Evolutionary conservation across 2,797 vertebrate genomes (phyloP).

Genomic region (Staurois parvus): DNA sequence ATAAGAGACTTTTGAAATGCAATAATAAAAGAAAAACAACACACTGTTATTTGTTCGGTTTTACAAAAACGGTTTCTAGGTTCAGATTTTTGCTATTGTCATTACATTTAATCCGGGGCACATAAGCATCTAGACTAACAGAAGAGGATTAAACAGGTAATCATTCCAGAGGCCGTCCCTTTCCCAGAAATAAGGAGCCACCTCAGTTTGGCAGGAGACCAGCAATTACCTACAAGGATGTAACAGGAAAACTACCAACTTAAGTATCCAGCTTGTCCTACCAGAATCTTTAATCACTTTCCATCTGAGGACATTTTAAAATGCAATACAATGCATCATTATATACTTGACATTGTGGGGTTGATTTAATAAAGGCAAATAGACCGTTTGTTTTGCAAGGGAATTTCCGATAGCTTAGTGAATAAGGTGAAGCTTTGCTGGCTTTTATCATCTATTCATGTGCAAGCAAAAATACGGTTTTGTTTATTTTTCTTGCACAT

Average conservation of each 20-base stretch:
- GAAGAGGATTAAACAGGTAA: neutral
- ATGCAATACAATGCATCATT: no score
- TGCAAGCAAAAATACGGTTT: no score
- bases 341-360: no score
- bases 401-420: no score
- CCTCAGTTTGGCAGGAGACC: slow-evolving; percentile 11
- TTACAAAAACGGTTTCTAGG: neutral
- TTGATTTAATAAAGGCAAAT: no score
- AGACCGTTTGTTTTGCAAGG: no score
- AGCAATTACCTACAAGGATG: neutral
- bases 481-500: no score
- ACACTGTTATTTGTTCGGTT: neutral
- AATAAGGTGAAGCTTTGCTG: no score
- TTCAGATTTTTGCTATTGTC: neutral
- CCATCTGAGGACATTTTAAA: no score
- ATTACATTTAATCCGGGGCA: no score
- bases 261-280: neutral
- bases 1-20: neutral
- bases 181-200: neutral
- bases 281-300: neutral
- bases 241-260: neutral
- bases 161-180: neutral
- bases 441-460: no score
- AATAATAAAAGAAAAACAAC: neutral
- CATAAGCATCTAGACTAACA: neutral